Percentiles rank a stretch among this genome's conserved stretches.
These are phyloP conservation scores for Byasa hedistus DNA, from an alignment of 2,888 invertebrate species.

Conservation along the genomic window DNA sequence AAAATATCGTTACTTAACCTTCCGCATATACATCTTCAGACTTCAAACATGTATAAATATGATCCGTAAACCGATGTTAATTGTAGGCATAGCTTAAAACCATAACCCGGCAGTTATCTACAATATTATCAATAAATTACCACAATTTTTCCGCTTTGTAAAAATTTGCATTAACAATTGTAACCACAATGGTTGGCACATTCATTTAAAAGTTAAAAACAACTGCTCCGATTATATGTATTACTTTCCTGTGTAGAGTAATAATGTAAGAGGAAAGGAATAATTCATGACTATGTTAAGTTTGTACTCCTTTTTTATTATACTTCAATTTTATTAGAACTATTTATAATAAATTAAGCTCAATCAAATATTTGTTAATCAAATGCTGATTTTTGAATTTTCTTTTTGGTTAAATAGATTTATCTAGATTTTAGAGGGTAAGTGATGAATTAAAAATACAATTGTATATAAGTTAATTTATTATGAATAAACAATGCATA, in stretches of 20 bases:
- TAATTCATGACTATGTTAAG: too few relatives aligned
- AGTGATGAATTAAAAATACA: conserved; percentile 30
- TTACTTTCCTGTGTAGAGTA: too few relatives aligned
- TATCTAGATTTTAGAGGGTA: not conserved
- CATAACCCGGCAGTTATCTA: not conserved
- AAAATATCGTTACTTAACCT: not conserved
- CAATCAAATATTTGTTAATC: not conserved
- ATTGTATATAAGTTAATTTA: conserved; percentile 65
- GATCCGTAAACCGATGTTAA: not conserved
- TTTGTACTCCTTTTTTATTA: too few relatives aligned
- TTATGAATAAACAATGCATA: conserved; percentile 77
- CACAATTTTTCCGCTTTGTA: not conserved
- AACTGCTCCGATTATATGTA: too few relatives aligned
- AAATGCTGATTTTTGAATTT: not conserved
- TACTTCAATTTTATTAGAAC: too few relatives aligned
- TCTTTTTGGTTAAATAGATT: not conserved
- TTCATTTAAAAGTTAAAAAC: too few relatives aligned
- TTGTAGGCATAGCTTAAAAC: not conserved
- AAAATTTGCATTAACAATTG: not conserved
- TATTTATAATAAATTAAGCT: too few relatives aligned
- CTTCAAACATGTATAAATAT: not conserved
- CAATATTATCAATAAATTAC: not conserved
- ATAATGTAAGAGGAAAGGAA: too few relatives aligned
- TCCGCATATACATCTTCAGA: not conserved
- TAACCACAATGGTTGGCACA: too few relatives aligned